Evolutionary conservation across 2,113 vertebrate species (phyloP).

Genomic region (Campylomormyrus numenius): DNA sequence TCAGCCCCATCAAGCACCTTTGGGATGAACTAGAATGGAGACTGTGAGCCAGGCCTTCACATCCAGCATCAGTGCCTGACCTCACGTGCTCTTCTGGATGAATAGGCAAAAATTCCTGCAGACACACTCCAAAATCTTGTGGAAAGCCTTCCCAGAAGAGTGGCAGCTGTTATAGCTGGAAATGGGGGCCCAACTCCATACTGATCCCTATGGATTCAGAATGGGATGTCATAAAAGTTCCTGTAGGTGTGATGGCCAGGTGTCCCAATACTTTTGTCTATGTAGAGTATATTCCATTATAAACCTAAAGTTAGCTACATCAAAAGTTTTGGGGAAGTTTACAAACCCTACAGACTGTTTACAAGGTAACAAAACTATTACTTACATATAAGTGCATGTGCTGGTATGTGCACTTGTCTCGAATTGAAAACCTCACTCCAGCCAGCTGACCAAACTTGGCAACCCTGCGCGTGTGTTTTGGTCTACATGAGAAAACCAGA

Average conservation of each 20-base stretch:
- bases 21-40: background rate
- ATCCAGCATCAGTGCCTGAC: background rate
- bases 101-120: background rate
- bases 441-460: background rate
- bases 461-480: background rate
- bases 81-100: background rate
- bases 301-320: background rate
- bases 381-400: too few relatives aligned
- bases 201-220: background rate
- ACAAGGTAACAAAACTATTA: background rate
- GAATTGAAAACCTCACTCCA: background rate
- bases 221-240: too few relatives aligned
- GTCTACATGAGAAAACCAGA: background rate
- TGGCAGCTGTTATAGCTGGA: background rate
- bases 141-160: background rate
- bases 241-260: too few relatives aligned
- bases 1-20: background rate
- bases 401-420: background rate
- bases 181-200: background rate
- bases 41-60: background rate
- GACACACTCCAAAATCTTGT: background rate
- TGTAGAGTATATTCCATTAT: background rate
- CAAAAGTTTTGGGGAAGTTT: background rate
- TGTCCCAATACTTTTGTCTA: background rate
- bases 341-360: background rate